A percentile compares a stretch with the other conserved stretches of the same genome.
Evolutionary conservation across 2,797 vertebrate species (phyloP).

Genomic region (Momotus momota): DNA sequence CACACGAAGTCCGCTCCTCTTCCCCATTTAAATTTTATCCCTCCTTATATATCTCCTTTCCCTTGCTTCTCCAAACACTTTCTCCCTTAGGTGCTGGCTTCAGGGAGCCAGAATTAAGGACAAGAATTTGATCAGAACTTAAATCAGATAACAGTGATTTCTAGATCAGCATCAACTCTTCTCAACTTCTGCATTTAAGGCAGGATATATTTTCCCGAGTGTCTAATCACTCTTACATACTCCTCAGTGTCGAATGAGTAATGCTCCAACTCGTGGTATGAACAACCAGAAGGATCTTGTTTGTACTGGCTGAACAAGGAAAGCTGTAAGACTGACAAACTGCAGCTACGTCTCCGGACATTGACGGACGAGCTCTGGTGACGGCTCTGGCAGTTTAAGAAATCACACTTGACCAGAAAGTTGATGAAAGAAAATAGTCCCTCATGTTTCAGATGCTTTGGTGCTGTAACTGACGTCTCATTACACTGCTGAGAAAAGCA

Average conservation of each 20-base stretch:
- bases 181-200: background rate
- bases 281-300: background rate
- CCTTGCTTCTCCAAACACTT: background rate
- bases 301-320: background rate
- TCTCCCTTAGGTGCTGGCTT: background rate
- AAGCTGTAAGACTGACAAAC: background rate
- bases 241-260: background rate
- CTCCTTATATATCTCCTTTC: background rate
- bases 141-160: background rate
- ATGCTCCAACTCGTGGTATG: background rate
- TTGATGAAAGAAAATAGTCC: background rate
- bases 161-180: background rate
- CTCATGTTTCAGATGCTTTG: background rate
- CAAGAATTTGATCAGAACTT: background rate
- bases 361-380: background rate
- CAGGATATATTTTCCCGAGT: rapidly evolving
- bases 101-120: background rate
- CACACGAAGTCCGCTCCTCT: background rate
- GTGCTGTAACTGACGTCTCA: background rate
- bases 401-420: background rate
- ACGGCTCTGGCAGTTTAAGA: background rate
- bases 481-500: background rate
- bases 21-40: background rate
- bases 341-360: background rate
- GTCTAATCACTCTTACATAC: background rate